These are phyloP conservation scores for Neogobius melanostomus DNA, from an alignment of 2,113 vertebrate genomes.

Conservation along the genomic window DNA sequence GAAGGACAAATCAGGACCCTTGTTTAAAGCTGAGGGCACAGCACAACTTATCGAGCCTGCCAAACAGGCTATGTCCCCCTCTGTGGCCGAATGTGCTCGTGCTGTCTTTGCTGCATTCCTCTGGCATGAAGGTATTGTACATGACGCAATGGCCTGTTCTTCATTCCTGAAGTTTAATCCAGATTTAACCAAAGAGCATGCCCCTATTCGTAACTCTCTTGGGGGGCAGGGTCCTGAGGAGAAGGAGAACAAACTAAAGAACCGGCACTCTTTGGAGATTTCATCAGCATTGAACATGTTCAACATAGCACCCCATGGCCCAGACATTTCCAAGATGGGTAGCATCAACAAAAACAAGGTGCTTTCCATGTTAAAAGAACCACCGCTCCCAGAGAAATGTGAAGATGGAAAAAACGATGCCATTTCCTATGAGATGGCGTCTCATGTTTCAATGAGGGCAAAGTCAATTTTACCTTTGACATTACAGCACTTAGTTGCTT, in stretches of 20 bases:
- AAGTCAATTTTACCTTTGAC: slow-evolving; percentile 94
- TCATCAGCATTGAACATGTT: slow-evolving; percentile 98
- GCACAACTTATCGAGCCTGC: slow-evolving; percentile 86
- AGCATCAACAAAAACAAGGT: slow-evolving; percentile 99
- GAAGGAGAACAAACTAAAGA: slow-evolving; percentile 96
- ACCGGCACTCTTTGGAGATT: slow-evolving; percentile 96
- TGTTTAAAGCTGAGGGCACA: slow-evolving; percentile 89
- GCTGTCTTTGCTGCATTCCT: slow-evolving; percentile 95
- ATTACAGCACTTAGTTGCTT: slow-evolving; percentile 94
- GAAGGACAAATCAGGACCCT: slow-evolving; percentile 93
- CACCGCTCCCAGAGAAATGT: slow-evolving; percentile 93
- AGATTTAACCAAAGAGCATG: slow-evolving; percentile 95
- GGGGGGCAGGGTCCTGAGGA: slow-evolving; percentile 87
- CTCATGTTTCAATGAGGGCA: slow-evolving; percentile 79
- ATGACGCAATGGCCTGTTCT: slow-evolving; percentile 98
- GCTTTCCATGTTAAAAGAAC: slow-evolving; percentile 97
- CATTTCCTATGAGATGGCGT: slow-evolving; percentile 83
- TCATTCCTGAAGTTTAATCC: slow-evolving; percentile 99
- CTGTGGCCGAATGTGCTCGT: slow-evolving; percentile 94
- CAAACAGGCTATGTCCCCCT: slow-evolving; percentile 98
- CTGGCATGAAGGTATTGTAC: slow-evolving; percentile 98
- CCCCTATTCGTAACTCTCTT: slow-evolving; percentile 91
- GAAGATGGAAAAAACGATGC: slow-evolving; percentile 90
- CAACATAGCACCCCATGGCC: slow-evolving; percentile 94
- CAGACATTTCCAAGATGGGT: slow-evolving; percentile 99